Evolutionary conservation across 2,888 invertebrate species (phyloP).

Genomic region (Laspeyria flexula): DNA sequence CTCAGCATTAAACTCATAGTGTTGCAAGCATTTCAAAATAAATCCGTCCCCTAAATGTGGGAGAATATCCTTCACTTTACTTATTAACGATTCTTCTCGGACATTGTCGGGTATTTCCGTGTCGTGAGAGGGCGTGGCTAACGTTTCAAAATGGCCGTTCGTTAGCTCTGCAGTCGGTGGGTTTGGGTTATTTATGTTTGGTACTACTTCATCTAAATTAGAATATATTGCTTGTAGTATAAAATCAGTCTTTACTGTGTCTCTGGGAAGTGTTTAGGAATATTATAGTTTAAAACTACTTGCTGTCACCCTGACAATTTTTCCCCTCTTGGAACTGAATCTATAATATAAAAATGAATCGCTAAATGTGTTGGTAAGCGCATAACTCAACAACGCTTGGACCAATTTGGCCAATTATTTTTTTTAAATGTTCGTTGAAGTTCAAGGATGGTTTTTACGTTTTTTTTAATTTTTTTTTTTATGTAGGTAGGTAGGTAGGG

Average conservation of each 20-base stretch:
- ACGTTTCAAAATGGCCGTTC: constrained; percentile 60
- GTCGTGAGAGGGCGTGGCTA: constrained; percentile 54
- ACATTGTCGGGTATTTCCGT: constrained; percentile 75
- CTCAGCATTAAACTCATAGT: constrained; percentile 91
- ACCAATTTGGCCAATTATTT: no score
- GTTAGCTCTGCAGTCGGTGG: constrained; percentile 35
- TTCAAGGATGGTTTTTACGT: no score
- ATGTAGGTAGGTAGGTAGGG: no score
- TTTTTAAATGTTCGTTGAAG: no score
- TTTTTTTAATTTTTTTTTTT: no score
- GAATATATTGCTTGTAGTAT: constrained; percentile 83
- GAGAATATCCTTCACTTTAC: constrained; percentile 90
- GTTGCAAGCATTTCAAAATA: constrained; percentile 90
- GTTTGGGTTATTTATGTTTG: constrained; percentile 40
- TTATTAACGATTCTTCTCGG: constrained; percentile 82
- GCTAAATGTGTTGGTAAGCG: no score
- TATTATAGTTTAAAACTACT: background rate
- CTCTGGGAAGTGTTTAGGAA: constrained; percentile 65
- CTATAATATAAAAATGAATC: no score
- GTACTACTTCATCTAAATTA: constrained; percentile 72
- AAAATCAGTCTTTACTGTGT: constrained; percentile 84
- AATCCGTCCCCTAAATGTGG: constrained; percentile 93
- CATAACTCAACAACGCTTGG: no score
- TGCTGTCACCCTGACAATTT: no score
- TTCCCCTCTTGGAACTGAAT: no score